Evolutionary conservation across 2,113 vertebrate species (phyloP), one percentile per base, ranked within the genome.

Genomic region (Ancistrus triradiatus): DNA sequence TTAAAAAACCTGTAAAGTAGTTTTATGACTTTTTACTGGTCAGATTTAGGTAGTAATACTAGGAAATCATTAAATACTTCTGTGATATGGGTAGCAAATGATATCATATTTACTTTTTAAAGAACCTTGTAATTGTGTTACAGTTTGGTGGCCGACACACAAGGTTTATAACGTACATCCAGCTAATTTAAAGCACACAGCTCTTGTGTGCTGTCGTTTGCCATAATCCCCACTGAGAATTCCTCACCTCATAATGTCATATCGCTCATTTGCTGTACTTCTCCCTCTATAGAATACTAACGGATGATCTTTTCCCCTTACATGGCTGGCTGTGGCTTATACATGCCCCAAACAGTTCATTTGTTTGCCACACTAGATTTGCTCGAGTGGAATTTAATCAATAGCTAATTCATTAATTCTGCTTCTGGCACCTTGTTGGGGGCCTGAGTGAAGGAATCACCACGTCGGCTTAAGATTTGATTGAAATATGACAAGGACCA

Each of bases 381-480:
- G 88, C 87, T 90, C 81, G 87, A 92, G 90, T 89, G 87, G 90
- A 90, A 89, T 92, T 89, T 92, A 93, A 92, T 93, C 92, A 92
- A 92, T 93, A 93, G 88, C 86, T 92, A 89, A 92, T 93, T 92
- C 89, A 91, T 92, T 92, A 89, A 91, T 93, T 92, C 90, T 89
- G 80, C 79, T 79, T 78, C 80, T 83, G 78, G 46, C 75, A 66
- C 71, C 80, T 70, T 74, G 76, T 79, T 77, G 84, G 15, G 49
- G 80, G 71, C 77, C 76, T 27, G 74, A 63, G 76, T 79, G 75
- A 74, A 80, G 83, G 80, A 86, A 80, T 83, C 63, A 70, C 77
- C 74, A 81, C 56, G 79, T 76, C 28, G 70, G 74, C 74, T 83
- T 84, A 77, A 76, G 75, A 77, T 85, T 84, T 86, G 88, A 90